phyloP scores from a whole-genome alignment of 2,113 vertebrate genomes.

The Corythornis madagascariensis region DNA sequence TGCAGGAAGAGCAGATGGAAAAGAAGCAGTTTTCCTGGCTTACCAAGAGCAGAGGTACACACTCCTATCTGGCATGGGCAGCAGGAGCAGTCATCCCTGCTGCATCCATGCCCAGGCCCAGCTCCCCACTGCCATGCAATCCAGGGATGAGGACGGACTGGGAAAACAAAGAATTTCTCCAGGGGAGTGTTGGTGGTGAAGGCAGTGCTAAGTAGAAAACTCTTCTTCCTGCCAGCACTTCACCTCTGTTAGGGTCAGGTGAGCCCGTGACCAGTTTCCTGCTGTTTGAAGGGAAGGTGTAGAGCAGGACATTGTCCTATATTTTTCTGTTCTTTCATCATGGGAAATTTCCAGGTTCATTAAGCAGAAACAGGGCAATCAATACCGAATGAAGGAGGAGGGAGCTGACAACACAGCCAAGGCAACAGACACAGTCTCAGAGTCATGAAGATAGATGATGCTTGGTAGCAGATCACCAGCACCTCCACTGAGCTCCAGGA shows the following conservation, averaged over 20 bases:
- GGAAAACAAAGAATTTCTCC: background rate
- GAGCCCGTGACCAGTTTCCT: background rate
- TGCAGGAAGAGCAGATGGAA: background rate
- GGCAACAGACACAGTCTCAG: background rate
- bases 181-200: background rate
- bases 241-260: background rate
- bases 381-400: background rate
- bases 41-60: fast-evolving
- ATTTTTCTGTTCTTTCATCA: background rate
- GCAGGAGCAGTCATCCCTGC: background rate
- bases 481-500: fast-evolving
- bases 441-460: fast-evolving
- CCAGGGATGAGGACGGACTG: background rate
- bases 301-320: fast-evolving
- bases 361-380: background rate
- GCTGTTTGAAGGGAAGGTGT: background rate
- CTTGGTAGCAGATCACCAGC: background rate
- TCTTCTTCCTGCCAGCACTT: background rate
- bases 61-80: background rate
- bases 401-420: background rate
- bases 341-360: background rate
- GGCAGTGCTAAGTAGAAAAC: background rate
- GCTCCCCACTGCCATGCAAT: background rate
- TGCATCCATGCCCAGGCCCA: background rate
- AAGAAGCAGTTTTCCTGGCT: background rate